Percentiles rank a stretch among this genome's conserved stretches.
Evolutionary conservation across 2,797 vertebrate genomes (phyloP).

Genomic region (Merluccius polli): DNA sequence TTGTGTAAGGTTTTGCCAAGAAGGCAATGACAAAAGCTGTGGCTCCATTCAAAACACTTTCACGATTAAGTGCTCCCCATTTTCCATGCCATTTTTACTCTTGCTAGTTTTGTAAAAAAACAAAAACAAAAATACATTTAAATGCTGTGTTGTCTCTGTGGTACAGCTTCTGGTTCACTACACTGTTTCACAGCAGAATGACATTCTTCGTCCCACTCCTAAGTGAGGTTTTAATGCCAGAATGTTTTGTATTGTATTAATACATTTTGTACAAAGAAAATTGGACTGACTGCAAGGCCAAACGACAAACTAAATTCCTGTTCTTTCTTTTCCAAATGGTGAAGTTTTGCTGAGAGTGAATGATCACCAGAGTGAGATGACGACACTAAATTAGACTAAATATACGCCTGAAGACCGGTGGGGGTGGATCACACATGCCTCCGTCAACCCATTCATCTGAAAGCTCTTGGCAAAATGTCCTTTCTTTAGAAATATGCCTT

Average conservation of each 20-base stretch:
- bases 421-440: conserved; percentile 16
- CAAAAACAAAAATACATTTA: background rate
- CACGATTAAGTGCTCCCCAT: conserved; percentile 48
- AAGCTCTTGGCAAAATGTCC: conserved; percentile 30
- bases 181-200: background rate
- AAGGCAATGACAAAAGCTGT: conserved; percentile 45
- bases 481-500: conserved; percentile 34
- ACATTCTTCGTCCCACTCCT: background rate
- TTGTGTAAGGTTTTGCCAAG: conserved; percentile 40
- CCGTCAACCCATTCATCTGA: conserved; percentile 29
- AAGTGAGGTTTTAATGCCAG: background rate
- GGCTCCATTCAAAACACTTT: conserved; percentile 46
- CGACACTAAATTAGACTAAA: conserved; percentile 7
- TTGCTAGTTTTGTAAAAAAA: conserved; percentile 24
- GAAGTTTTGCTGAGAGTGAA: background rate
- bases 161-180: conserved; percentile 26
- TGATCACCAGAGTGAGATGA: conserved; percentile 13
- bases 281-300: background rate
- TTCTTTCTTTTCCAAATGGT: background rate
- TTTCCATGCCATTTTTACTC: conserved; percentile 45
- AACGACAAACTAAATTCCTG: background rate
- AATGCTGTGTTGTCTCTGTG: conserved; percentile 18
- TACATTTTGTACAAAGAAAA: conserved; percentile 7
- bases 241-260: background rate
- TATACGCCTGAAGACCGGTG: conserved; percentile 11